These are phyloP conservation scores for Drosophila aff. DNA, from an alignment of 1,140 invertebrate species.

Conservation along the genomic window DNA sequence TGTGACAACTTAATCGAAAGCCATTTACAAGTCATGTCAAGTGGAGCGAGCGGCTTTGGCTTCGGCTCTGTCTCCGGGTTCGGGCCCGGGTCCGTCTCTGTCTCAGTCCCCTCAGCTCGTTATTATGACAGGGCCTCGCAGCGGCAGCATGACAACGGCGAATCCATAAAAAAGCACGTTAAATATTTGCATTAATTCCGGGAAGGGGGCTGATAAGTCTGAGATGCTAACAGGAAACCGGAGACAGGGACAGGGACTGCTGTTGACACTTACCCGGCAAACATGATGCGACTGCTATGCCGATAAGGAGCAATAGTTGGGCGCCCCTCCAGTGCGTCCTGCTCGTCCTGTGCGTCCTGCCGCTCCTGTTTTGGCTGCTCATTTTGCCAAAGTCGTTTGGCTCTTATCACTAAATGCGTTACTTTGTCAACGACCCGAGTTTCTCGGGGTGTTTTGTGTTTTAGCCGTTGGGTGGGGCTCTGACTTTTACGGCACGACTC, in stretches of 20 bases:
- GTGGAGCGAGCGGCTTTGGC: constrained; percentile 42
- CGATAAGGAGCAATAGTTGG: constrained; percentile 80
- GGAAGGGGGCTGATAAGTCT: constrained; percentile 57
- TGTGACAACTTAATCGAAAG: constrained; percentile 84
- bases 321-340: constrained; percentile 21
- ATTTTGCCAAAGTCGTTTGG: constrained; percentile 69
- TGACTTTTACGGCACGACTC: constrained; percentile 61
- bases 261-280: constrained; percentile 77
- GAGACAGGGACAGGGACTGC: constrained; percentile 44
- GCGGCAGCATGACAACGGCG: constrained; percentile 66
- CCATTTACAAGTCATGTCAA: constrained; percentile 83
- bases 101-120: not conserved
- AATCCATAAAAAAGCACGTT: constrained; percentile 79
- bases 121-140: constrained; percentile 56
- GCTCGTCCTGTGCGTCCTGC: constrained; percentile 13
- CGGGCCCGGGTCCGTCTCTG: not conserved
- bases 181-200: constrained; percentile 82
- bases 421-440: constrained; percentile 75
- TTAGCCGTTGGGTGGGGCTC: constrained; percentile 46
- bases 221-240: constrained; percentile 36
- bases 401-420: constrained; percentile 73
- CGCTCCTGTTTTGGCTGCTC: constrained; percentile 52
- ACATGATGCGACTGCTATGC: constrained; percentile 75
- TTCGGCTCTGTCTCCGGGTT: constrained; percentile 1
- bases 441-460: constrained; percentile 36